Conservation (phyloP, 2,797 vertebrate genomes). For the Spinus olivaceus region DNA sequence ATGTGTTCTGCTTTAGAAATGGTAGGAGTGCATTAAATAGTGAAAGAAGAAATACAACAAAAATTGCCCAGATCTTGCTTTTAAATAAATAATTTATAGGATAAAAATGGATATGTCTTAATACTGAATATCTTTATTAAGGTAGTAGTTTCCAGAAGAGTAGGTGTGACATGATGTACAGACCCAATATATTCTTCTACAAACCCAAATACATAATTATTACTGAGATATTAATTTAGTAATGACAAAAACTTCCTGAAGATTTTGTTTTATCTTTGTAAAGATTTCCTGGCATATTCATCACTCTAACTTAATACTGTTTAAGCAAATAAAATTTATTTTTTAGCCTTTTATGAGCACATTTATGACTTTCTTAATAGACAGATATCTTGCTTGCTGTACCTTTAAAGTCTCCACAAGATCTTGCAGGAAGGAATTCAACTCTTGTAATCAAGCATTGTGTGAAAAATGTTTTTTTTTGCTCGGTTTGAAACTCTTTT, state of each 20-base stretch:
- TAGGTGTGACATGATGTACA: background rate
- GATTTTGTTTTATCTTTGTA: background rate
- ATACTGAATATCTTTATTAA: background rate
- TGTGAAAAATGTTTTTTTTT: background rate
- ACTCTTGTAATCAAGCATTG: background rate
- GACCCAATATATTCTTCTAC: background rate
- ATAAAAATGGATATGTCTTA: background rate
- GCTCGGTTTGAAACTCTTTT: background rate
- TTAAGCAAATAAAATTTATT: background rate
- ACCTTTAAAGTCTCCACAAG: background rate
- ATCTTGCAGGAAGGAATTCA: background rate
- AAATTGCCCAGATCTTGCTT: background rate
- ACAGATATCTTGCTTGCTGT: background rate
- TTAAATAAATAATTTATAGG: background rate
- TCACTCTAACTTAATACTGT: background rate
- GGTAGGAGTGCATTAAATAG: background rate
- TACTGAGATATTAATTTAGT: background rate
- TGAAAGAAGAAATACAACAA: background rate
- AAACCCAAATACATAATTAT: background rate
- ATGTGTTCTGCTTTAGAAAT: background rate
- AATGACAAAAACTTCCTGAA: background rate
- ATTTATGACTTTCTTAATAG: background rate
- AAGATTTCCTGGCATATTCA: background rate
- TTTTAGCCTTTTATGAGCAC: background rate
- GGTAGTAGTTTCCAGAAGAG: background rate